phyloP scores from a whole-genome alignment of 2,113 vertebrate genomes.

The Euleptes europaea region DNA sequence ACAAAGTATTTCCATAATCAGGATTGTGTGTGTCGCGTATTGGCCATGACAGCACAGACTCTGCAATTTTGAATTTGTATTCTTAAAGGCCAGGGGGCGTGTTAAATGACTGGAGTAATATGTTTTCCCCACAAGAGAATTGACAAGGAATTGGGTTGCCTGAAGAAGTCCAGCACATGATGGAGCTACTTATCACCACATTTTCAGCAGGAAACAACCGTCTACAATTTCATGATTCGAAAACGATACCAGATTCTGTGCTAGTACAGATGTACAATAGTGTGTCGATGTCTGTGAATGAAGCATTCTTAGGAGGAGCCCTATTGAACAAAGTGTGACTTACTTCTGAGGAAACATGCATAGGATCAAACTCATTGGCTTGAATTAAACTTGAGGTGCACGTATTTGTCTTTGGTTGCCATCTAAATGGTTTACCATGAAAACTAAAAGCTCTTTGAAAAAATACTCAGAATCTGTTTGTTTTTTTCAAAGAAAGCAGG shows the following conservation, averaged over 20 bases:
- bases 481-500: not conserved
- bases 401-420: not conserved
- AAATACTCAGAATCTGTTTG: not conserved
- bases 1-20: not conserved
- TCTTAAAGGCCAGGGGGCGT: no score
- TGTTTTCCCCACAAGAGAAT: not conserved
- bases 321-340: not conserved
- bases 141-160: not conserved
- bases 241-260: not conserved
- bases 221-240: not conserved
- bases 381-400: not conserved
- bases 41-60: not conserved
- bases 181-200: not conserved
- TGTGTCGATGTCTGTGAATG: not conserved
- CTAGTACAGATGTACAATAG: not conserved
- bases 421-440: no score
- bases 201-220: not conserved
- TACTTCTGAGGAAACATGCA: not conserved
- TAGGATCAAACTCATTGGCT: no score
- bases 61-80: not conserved
- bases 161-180: not conserved
- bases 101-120: not conserved
- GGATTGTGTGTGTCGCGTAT: not conserved
- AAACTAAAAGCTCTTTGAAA: not conserved
- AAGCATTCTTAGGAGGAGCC: not conserved